A percentile compares a stretch with the other conserved stretches of the same genome.
phyloP scores from a whole-genome alignment of 1,140 invertebrate genomes.

The Neuroterus valhalla region DNA sequence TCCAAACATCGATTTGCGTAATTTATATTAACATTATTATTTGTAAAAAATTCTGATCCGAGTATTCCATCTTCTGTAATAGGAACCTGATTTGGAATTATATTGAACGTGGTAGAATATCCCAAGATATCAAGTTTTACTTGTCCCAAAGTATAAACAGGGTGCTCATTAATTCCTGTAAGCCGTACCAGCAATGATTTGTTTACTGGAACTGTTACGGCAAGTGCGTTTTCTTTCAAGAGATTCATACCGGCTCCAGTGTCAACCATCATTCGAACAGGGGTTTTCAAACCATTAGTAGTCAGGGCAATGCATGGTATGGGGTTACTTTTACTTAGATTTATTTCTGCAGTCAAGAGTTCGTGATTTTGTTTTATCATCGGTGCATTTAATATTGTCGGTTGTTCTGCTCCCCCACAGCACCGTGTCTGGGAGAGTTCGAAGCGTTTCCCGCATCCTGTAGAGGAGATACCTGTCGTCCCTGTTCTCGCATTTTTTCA shows the following conservation, averaged over 20 bases:
- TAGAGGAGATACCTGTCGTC: no score
- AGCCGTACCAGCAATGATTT: not conserved
- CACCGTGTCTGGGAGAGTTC: no score
- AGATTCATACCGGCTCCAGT: slow-evolving; percentile 31
- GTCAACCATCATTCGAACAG: slow-evolving; percentile 5
- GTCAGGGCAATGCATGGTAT: no score
- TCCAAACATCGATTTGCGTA: slow-evolving; percentile 13
- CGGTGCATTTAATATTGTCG: no score
- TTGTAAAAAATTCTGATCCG: slow-evolving; percentile 8
- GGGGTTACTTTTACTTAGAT: no score
- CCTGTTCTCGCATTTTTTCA: no score
- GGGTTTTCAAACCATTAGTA: not conserved
- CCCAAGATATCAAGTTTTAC: not conserved
- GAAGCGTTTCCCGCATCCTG: no score
- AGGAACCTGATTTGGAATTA: not conserved
- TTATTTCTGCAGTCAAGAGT: no score
- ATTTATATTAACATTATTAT: slow-evolving; percentile 7
- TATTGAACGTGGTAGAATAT: not conserved
- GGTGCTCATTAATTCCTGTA: slow-evolving; percentile 16
- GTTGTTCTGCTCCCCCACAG: no score
- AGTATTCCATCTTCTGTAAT: slow-evolving; percentile 8
- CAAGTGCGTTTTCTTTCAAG: not conserved
- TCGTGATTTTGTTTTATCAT: no score
- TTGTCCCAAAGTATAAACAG: not conserved
- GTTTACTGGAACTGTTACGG: not conserved